Percentiles rank a stretch among this genome's conserved stretches.
These are phyloP conservation scores for Galaxias olidus DNA, from an alignment of 2,797 vertebrate genomes.

Conservation along the genomic window DNA sequence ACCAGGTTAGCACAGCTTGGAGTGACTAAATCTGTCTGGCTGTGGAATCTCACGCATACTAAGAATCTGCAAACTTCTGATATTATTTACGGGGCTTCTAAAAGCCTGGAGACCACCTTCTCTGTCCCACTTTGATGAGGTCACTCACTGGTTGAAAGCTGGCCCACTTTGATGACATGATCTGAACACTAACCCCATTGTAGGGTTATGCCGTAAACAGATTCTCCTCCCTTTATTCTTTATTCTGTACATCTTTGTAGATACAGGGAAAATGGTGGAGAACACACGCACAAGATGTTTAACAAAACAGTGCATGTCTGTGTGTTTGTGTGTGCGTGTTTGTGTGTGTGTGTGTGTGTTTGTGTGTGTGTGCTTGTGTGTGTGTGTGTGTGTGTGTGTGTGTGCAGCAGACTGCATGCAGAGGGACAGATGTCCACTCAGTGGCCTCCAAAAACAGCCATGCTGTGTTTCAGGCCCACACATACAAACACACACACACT, in stretches of 20 bases:
- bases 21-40: too few relatives aligned
- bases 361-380: slow-evolving; percentile 18
- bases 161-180: too few relatives aligned
- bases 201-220: too few relatives aligned
- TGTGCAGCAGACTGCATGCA: slow-evolving; percentile 31
- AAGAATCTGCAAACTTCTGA: too few relatives aligned
- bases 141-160: background rate
- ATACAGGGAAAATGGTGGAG: too few relatives aligned
- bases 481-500: slow-evolving; percentile 9
- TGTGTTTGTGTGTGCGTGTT: slow-evolving; percentile 14
- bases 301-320: slow-evolving; percentile 9
- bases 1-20: slow-evolving; percentile 10
- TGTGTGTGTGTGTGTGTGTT: slow-evolving; percentile 14
- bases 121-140: background rate
- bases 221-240: too few relatives aligned
- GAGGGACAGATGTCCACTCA: slow-evolving; percentile 64
- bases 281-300: background rate
- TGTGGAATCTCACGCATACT: too few relatives aligned
- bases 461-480: slow-evolving; percentile 29
- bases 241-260: too few relatives aligned
- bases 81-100: too few relatives aligned
- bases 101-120: too few relatives aligned
- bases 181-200: too few relatives aligned
- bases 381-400: slow-evolving; percentile 11
- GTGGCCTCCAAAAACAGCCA: slow-evolving; percentile 45